These are phyloP conservation scores for Edolisoma coerulescens DNA, from an alignment of 2,113 vertebrate species.

Conservation along the genomic window DNA sequence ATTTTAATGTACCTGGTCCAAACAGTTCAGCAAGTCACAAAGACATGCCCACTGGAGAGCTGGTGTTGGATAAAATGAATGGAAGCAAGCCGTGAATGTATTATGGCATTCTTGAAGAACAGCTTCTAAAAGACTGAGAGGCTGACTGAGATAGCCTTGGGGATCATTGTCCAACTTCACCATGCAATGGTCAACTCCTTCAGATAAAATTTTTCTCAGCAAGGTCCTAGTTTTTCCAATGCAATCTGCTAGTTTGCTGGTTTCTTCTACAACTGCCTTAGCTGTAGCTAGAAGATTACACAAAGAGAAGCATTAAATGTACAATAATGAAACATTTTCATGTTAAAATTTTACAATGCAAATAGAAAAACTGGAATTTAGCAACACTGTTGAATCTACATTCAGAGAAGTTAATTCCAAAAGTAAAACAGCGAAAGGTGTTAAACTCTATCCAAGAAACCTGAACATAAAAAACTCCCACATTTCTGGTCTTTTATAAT, in stretches of 20 bases:
- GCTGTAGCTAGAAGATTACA: conserved; percentile 78
- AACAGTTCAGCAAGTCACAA: conserved; percentile 94
- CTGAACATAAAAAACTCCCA: neutral
- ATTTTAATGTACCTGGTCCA: conserved; percentile 87
- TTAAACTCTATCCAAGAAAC: neutral
- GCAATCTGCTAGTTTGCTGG: conserved; percentile 95
- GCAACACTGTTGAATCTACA: neutral
- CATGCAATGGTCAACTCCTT: conserved; percentile 96
- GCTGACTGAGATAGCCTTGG: conserved; percentile 94
- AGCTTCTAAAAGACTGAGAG: conserved; percentile 91
- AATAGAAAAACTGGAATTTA: neutral
- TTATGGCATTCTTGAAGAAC: conserved; percentile 98
- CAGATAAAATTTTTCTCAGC: conserved; percentile 95
- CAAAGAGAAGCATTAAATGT: neutral
- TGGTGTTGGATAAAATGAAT: conserved; percentile 96
- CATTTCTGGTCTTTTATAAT: neutral
- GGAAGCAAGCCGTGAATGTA: conserved; percentile 98
- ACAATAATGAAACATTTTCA: neutral
- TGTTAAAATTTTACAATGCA: neutral
- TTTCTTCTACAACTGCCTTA: conserved; percentile 97
- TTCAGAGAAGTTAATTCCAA: neutral
- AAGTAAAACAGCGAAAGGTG: neutral
- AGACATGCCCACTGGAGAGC: conserved; percentile 97
- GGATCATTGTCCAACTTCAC: conserved; percentile 96
- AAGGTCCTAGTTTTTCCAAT: conserved; percentile 97